A percentile compares a stretch with the other conserved stretches of the same genome.
Conservation (phyloP, 2,113 vertebrate species). For the Thalassoma bifasciatum region DNA sequence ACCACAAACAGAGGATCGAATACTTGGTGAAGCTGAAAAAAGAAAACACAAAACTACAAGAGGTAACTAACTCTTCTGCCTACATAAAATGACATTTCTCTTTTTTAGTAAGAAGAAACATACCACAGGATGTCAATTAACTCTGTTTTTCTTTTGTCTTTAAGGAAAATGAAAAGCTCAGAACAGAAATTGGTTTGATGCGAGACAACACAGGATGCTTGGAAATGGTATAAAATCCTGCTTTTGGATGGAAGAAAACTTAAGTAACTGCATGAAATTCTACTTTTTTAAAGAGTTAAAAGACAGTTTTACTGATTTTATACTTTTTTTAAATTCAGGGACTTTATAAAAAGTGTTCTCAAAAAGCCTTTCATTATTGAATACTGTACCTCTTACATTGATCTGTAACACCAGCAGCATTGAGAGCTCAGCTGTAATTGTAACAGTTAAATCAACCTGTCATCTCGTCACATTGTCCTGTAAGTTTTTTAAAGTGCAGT, state of each 20-base stretch:
- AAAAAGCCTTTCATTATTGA: not conserved
- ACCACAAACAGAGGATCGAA: slow-evolving; percentile 95
- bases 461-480: too few relatives aligned
- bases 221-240: slow-evolving; percentile 35
- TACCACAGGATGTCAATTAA: not conserved
- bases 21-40: slow-evolving; percentile 96
- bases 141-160: slow-evolving; percentile 34
- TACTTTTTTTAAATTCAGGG: not conserved
- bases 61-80: slow-evolving; percentile 79
- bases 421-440: not conserved
- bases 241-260: not conserved
- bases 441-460: too few relatives aligned
- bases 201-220: slow-evolving; percentile 45
- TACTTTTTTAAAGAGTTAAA: not conserved
- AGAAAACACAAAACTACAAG: slow-evolving; percentile 89
- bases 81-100: not conserved
- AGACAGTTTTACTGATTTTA: not conserved
- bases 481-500: slow-evolving; percentile 17
- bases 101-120: not conserved
- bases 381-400: slow-evolving; percentile 1
- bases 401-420: not conserved
- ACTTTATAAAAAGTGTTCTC: not conserved
- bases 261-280: not conserved
- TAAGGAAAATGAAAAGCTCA: slow-evolving; percentile 88
- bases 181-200: slow-evolving; percentile 81